These are phyloP conservation scores for Megamerina dolium DNA, from an alignment of 2,888 invertebrate species.

Conservation along the genomic window DNA sequence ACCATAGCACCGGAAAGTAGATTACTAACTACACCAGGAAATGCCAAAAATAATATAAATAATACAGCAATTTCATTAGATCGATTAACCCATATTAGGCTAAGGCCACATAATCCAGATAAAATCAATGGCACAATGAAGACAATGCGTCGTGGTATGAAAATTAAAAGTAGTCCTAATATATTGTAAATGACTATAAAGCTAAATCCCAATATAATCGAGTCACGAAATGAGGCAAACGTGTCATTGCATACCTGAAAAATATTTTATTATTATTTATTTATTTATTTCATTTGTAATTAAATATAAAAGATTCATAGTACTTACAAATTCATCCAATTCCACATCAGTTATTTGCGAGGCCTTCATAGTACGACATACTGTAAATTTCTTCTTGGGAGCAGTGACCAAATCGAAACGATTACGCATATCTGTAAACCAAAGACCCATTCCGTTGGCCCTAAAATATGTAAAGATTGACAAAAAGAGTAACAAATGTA, in stretches of 20 bases:
- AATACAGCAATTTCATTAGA: constrained; percentile 12
- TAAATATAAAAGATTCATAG: too few species aligned
- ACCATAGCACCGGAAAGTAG: constrained; percentile 26
- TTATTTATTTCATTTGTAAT: too few species aligned
- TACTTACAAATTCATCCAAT: not conserved
- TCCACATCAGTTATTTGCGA: constrained; percentile 1
- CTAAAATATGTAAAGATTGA: constrained; percentile 11
- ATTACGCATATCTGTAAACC: constrained; percentile 30
- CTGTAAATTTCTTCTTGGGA: not conserved
- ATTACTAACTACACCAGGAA: constrained; percentile 24
- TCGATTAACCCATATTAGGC: constrained; percentile 17
- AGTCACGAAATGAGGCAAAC: constrained; percentile 24
- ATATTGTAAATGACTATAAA: constrained; percentile 22
- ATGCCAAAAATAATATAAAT: constrained; percentile 21
- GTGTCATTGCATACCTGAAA: constrained; percentile 24
- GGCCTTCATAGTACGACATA: not conserved
- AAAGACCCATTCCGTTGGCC: constrained; percentile 29
- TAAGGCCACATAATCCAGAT: constrained; percentile 20
- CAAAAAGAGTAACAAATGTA: not conserved
- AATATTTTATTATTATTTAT: too few species aligned
- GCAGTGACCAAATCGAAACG: constrained; percentile 15
- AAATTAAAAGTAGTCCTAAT: constrained; percentile 21
- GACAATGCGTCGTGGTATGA: constrained; percentile 21
- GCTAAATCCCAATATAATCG: constrained; percentile 22
- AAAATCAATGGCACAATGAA: constrained; percentile 20